Evolutionary conservation across 2,888 invertebrate species (phyloP), one percentile per base, ranked within the genome.

Genomic region (Ernsta delagoae): DNA sequence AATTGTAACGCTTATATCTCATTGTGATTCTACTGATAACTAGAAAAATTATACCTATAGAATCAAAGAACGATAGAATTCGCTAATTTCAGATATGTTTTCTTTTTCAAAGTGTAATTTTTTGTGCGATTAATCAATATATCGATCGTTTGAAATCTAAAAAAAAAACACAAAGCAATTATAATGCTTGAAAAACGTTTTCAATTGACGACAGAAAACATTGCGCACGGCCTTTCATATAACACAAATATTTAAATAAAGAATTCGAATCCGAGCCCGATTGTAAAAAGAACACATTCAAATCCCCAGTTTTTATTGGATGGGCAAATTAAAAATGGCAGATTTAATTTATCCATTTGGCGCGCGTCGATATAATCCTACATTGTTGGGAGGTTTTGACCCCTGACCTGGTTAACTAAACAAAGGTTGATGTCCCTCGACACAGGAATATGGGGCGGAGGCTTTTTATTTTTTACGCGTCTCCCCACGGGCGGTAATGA

Each of bases 401-500:
- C 79, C 72, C 73, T 83, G 77, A 82, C 82, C 82, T 74, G 79
- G 81, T 82, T 80, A 77, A 65, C 77, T 76, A 75, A 75, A 77
- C 76, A 80, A 76, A 78, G 80, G 71, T 75, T 74, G 71, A 65
- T 61, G 73, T 74, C 76, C 76, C 71, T 70, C 69, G 70, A 67
- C 45, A 61, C 56, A 61, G 56, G 67, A 61, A 61, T 67, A 54
- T 36, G 6, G 36, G 6, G 36, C 36, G 36, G 36, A 36, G 36
- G 36, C 36, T 36, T 36, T 36, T 36, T 36, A 36, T 36, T 56
- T 66, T 65, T 59, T 39, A 45, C n/a, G 43, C 45, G 36, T 50
- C 8, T 24, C 4, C 56, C 34, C n/a, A n/a, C 53, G 53, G 24
- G 1, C 53, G 41, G 31, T 56, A 62, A 56, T 64, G 64, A 56